Conservation (phyloP, 92 coral and sea anemone genomes). For the Zoanthus sociatus region DNA sequence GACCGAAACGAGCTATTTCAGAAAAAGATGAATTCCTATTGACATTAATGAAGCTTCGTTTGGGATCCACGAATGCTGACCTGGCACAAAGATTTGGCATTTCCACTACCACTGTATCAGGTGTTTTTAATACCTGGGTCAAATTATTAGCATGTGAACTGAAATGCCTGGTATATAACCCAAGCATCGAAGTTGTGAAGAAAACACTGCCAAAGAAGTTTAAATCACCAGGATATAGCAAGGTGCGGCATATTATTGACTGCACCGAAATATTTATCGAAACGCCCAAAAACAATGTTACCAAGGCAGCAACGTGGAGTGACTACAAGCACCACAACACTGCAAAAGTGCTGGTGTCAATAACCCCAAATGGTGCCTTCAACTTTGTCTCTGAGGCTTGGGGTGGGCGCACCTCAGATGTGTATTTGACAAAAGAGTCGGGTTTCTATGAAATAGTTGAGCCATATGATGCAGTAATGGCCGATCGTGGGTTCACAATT, state of each 20-base stretch:
- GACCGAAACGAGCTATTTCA: slow-evolving; percentile 56
- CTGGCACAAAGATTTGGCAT: slow-evolving; percentile 69
- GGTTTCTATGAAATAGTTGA: slow-evolving; percentile 60
- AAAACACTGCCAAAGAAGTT: slow-evolving; percentile 70
- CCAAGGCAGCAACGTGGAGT: slow-evolving; percentile 69
- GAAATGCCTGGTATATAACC: slow-evolving; percentile 62
- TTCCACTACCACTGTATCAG: slow-evolving; percentile 47
- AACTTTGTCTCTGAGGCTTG: slow-evolving; percentile 62
- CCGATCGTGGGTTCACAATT: slow-evolving; percentile 48
- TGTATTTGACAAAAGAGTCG: slow-evolving; percentile 69
- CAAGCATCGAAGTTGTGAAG: slow-evolving; percentile 50
- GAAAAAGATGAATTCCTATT: slow-evolving; percentile 67
- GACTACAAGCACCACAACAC: slow-evolving; percentile 70
- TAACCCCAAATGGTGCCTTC: slow-evolving; percentile 73
- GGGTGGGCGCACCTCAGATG: slow-evolving; percentile 69
- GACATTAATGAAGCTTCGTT: slow-evolving; percentile 64
- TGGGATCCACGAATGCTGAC: slow-evolving; percentile 71
- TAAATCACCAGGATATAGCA: slow-evolving; percentile 56
- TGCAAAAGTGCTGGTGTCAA: slow-evolving; percentile 64
- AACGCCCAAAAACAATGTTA: slow-evolving; percentile 68
- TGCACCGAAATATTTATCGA: slow-evolving; percentile 69
- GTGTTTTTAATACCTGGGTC: slow-evolving; percentile 67
- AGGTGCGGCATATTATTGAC: slow-evolving; percentile 68
- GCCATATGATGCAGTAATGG: slow-evolving; percentile 64
- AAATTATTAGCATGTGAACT: slow-evolving; percentile 64